A percentile compares a stretch with the other conserved stretches of the same genome.
These are phyloP conservation scores for Petrocephalus sullivani DNA, from an alignment of 2,797 vertebrate species.

Conservation along the genomic window DNA sequence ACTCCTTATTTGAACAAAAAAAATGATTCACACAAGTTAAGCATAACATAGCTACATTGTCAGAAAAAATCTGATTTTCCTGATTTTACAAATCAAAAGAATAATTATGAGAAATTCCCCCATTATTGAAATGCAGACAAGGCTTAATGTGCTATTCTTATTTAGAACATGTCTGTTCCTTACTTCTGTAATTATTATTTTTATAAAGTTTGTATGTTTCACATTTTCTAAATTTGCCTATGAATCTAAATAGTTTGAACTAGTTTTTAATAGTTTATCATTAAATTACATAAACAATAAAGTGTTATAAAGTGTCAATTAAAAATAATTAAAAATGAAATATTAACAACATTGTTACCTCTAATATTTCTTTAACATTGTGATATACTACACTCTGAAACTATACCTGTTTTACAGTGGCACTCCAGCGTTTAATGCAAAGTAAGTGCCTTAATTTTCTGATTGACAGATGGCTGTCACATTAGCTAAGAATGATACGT, in stretches of 20 bases:
- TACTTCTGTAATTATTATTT: background rate
- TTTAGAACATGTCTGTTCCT: background rate
- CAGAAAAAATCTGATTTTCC: background rate
- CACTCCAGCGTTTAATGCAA: background rate
- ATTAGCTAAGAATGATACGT: constrained; percentile 91
- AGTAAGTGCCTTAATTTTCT: constrained; percentile 55
- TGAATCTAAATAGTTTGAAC: background rate
- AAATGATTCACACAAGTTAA: background rate
- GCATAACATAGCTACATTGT: background rate
- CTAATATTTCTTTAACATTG: background rate
- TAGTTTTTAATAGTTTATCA: background rate
- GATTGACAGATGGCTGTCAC: constrained; percentile 89
- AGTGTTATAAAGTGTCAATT: background rate
- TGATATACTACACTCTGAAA: background rate
- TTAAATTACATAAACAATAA: background rate
- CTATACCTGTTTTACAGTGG: background rate
- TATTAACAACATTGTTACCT: background rate
- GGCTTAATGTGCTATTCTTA: background rate
- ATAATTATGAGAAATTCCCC: background rate
- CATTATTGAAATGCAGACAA: background rate
- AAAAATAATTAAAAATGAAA: background rate
- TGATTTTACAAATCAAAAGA: background rate
- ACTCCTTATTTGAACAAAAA: background rate
- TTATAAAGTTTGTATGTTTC: background rate
- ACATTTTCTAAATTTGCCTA: background rate